Evolutionary conservation across 2,888 invertebrate species (phyloP).

Genomic region (Shargacucullia verbasci): DNA sequence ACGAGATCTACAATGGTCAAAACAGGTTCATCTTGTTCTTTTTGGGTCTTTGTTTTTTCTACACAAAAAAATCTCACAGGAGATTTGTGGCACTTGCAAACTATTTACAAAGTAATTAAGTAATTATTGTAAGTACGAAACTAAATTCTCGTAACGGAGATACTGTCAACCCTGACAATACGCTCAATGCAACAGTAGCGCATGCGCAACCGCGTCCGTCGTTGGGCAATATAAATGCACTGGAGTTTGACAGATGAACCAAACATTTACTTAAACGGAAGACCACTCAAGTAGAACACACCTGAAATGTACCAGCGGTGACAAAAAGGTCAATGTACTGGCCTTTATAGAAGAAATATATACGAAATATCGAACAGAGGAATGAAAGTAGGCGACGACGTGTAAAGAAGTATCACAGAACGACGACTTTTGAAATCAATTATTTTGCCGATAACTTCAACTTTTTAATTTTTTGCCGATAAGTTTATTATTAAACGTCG

Average conservation of each 20-base stretch:
- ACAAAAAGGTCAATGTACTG: slow-evolving; percentile 21
- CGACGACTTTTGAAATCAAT: too few relatives aligned
- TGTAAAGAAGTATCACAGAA: not conserved
- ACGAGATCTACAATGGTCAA: too few relatives aligned
- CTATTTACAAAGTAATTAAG: too few relatives aligned
- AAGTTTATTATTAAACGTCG: too few relatives aligned
- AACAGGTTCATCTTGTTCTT: too few relatives aligned
- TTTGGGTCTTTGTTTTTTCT: too few relatives aligned
- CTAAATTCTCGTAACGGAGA: slow-evolving; percentile 9
- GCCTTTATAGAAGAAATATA: slow-evolving; percentile 1
- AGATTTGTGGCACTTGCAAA: too few relatives aligned
- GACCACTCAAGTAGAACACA: slow-evolving; percentile 45
- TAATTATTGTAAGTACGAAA: too few relatives aligned
- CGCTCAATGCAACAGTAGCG: slow-evolving; percentile 36
- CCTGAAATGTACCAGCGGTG: slow-evolving; percentile 14
- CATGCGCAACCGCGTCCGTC: slow-evolving; percentile 33
- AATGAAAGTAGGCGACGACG: slow-evolving; percentile 11
- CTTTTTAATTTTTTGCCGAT: too few relatives aligned
- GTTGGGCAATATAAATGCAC: slow-evolving; percentile 58
- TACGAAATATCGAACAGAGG: not conserved
- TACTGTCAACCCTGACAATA: slow-evolving; percentile 34
- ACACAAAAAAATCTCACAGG: too few relatives aligned
- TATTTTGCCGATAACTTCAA: too few relatives aligned
- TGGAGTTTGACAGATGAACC: slow-evolving; percentile 61
- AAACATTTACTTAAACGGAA: slow-evolving; percentile 65